Conservation (phyloP, 1,140 invertebrate genomes). For the Tetraneura akinire region DNA sequence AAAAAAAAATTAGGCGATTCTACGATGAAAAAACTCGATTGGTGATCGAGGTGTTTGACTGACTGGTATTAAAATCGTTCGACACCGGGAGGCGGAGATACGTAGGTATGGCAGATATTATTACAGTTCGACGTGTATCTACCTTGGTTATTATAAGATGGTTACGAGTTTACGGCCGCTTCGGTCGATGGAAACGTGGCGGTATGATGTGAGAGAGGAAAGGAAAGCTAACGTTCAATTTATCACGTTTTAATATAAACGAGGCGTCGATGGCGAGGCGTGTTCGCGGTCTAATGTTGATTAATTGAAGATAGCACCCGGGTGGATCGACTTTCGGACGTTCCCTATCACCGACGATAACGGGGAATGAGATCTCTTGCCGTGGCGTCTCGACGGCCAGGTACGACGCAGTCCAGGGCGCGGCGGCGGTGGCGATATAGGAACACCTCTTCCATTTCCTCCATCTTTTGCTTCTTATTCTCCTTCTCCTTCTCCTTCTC, state of each 20-base stretch:
- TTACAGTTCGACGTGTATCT: neutral
- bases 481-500: neutral
- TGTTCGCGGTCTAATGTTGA: slow-evolving; percentile 30
- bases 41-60: too few species aligned
- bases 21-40: too few species aligned
- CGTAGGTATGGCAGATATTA: too few species aligned
- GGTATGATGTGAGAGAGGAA: neutral
- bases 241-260: slow-evolving; percentile 49
- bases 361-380: neutral
- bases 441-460: neutral
- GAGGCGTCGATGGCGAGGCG: slow-evolving; percentile 40
- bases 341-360: neutral
- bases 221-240: slow-evolving; percentile 32
- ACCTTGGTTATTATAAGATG: neutral
- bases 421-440: neutral
- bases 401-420: neutral
- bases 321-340: slow-evolving; percentile 33
- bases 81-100: too few species aligned
- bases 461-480: too few species aligned
- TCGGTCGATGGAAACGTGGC: neutral
- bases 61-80: too few species aligned
- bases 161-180: neutral
- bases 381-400: neutral
- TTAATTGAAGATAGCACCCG: slow-evolving; percentile 32
- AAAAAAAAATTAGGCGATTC: too few species aligned